A percentile compares a stretch with the other conserved stretches of the same genome.
These are phyloP conservation scores for Limosa lapponica DNA, from an alignment of 2,797 vertebrate species.

Conservation along the genomic window DNA sequence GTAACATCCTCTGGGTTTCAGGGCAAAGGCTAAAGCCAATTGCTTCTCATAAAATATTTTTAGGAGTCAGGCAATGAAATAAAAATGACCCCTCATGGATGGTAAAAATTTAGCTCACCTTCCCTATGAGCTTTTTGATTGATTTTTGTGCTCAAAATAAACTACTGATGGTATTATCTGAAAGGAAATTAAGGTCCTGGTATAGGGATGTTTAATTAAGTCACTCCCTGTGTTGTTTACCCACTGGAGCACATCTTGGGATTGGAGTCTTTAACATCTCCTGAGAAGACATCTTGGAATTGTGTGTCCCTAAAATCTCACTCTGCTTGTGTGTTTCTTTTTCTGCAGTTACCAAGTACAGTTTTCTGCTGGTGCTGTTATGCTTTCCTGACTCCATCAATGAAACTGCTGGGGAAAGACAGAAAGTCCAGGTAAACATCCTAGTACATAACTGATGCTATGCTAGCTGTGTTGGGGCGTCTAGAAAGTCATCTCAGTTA, in stretches of 20 bases:
- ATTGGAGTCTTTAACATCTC: neutral
- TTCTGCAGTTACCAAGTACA: neutral
- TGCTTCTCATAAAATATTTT: neutral
- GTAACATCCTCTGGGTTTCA: neutral
- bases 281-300: neutral
- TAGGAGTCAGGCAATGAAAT: neutral
- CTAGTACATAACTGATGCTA: neutral
- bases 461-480: accelerated
- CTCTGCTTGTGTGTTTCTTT: neutral
- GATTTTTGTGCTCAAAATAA: neutral
- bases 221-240: neutral
- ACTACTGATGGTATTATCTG: neutral
- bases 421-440: neutral
- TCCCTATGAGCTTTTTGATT: neutral
- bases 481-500: neutral
- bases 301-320: neutral
- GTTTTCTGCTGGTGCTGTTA: neutral
- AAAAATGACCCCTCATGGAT: neutral
- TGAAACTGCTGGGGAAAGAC: neutral
- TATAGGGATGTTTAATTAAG: neutral
- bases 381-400: neutral
- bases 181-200: neutral
- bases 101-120: neutral
- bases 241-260: neutral
- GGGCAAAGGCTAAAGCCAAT: neutral